Evolutionary conservation across 53 echinoderm and acorn worm species (phyloP), one percentile per base, ranked within the genome.

Genomic region (Luidia sarsii): DNA sequence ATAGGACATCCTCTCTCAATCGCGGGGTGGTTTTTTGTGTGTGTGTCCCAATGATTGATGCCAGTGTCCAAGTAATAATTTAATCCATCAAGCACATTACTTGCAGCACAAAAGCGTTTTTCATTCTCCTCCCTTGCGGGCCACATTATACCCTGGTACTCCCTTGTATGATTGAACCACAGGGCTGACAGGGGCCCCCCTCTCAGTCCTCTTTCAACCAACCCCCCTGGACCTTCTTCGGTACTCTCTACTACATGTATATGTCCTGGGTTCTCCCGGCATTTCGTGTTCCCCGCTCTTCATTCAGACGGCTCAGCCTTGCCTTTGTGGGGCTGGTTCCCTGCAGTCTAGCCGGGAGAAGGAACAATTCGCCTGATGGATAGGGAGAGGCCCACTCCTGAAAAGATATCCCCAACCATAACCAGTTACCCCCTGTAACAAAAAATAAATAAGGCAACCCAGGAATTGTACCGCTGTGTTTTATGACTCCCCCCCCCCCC

Each of bases 341-440:
- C 67, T 43, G 60, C 24, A 77, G 61, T 61, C 77, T 77, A 61
- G 61, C 15, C 61, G 18, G 14, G 48, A 24, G 59, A 41, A 32
- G 28, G 55, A 75, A 77, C 61, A 77, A 77, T 77, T 77, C 48
- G 77, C 31, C 77, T 77, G 77, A 77, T 77, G 77, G 77, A 77
- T 77, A 19, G 77, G 52, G 77, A 45, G 55, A 43, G 77, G 33
- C 32, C 10, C 20, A 45, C 61, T 59, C 39, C 60, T 60, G 77
- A 77, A 77, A 18, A 77, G 77, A 77, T 32, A n/a, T n/a, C n/a
- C n/a, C n/a, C n/a, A n/a, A n/a, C n/a, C n/a, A n/a, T n/a, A n/a
- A n/a, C n/a, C n/a, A n/a, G n/a, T n/a, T n/a, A n/a, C n/a, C n/a
- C n/a, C n/a, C n/a, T n/a, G n/a, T n/a, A n/a, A n/a, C n/a, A n/a